Conservation (phyloP, 2,113 vertebrate species). For the Microtus richardsoni region DNA sequence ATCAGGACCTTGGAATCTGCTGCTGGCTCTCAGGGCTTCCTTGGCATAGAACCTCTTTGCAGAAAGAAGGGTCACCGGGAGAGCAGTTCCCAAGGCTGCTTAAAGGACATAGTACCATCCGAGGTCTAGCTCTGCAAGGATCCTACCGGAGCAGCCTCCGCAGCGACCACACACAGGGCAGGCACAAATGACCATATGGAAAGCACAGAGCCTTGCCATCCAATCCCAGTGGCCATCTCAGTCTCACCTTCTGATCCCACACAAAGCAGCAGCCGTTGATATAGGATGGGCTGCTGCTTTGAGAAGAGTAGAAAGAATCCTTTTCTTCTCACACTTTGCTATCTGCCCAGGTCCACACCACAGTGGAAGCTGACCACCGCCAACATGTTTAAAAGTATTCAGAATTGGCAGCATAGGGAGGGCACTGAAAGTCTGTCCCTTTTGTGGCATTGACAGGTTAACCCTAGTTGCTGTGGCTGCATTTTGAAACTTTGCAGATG, state of each 20-base stretch:
- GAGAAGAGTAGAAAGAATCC: background rate
- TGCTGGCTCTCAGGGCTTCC: conserved; percentile 37
- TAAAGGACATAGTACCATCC: conserved; percentile 39
- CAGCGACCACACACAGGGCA: conserved; percentile 33
- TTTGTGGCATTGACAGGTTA: background rate
- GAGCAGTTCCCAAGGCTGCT: conserved; percentile 46
- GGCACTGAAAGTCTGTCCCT: background rate
- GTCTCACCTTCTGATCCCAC: conserved; percentile 3
- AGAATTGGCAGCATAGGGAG: background rate
- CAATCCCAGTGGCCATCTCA: background rate
- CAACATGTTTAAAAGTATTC: background rate
- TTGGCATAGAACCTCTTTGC: conserved; percentile 12
- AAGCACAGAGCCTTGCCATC: background rate
- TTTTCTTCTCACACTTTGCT: background rate
- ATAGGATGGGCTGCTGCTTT: background rate
- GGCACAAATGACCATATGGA: background rate
- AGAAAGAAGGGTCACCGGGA: background rate
- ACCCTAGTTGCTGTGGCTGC: background rate
- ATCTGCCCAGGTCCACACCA: background rate
- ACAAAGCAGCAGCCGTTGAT: background rate
- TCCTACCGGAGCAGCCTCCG: background rate
- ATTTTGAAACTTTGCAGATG: background rate
- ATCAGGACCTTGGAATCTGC: background rate
- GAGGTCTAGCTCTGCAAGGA: conserved; percentile 10
- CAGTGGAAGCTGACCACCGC: background rate